Conservation (phyloP, 2,113 vertebrate genomes). For the Scolopax mira region DNA sequence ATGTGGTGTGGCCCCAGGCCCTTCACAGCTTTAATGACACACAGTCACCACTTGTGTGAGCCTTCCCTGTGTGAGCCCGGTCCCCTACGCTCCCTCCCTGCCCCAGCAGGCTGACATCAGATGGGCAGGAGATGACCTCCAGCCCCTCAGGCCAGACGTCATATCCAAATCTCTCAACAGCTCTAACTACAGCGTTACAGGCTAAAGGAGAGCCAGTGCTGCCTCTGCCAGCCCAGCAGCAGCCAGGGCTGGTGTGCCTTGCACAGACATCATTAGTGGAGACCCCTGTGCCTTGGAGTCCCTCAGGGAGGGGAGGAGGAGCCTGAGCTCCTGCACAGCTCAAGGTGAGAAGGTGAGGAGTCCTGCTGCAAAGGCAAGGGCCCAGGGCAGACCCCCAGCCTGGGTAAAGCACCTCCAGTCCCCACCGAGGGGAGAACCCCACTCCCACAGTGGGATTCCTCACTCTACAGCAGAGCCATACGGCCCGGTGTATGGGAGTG, state of each 20-base stretch:
- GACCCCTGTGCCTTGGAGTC: not conserved
- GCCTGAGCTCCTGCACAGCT: not conserved
- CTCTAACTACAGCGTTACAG: fast-evolving
- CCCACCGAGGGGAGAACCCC: too few species aligned
- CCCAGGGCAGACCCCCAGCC: not conserved
- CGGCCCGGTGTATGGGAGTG: too few species aligned
- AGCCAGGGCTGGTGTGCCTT: not conserved
- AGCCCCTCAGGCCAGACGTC: not conserved
- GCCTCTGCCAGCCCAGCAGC: not conserved
- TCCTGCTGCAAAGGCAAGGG: not conserved
- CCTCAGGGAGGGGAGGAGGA: not conserved
- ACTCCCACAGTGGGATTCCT: not conserved
- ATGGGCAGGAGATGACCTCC: not conserved
- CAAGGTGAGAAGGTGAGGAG: not conserved
- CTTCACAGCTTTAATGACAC: not conserved
- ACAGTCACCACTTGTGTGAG: not conserved
- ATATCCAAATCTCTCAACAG: not conserved
- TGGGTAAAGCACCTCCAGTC: not conserved
- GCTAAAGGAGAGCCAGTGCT: not conserved
- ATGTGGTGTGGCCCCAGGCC: not conserved
- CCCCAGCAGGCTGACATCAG: not conserved
- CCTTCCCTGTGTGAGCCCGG: fast-evolving
- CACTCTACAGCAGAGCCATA: not conserved
- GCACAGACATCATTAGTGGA: not conserved
- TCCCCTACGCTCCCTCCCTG: not conserved